These are phyloP conservation scores for Anoura caudifer DNA, from an alignment of 2,113 vertebrate genomes.

Conservation along the genomic window DNA sequence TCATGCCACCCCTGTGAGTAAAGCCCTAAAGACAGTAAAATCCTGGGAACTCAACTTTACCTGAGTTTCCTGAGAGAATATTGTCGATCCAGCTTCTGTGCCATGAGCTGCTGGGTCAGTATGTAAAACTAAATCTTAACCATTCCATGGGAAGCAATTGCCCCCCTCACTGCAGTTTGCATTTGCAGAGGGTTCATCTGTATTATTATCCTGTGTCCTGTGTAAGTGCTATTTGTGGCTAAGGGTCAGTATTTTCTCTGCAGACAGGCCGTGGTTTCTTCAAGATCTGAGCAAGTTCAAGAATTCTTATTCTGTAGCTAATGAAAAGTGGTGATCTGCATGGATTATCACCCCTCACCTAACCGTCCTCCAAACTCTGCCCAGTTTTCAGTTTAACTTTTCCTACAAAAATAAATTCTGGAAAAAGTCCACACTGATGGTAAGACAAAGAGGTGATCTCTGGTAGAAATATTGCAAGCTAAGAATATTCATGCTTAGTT, in stretches of 20 bases:
- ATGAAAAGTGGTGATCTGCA: neutral
- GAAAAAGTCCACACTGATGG: neutral
- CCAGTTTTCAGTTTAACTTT: neutral
- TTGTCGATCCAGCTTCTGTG: neutral
- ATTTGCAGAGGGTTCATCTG: neutral
- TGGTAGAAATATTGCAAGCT: neutral
- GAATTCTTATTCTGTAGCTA: neutral
- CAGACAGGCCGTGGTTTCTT: neutral
- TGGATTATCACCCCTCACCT: neutral
- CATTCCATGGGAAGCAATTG: neutral
- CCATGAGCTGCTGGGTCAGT: neutral
- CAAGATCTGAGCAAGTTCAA: neutral
- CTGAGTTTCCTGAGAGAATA: neutral
- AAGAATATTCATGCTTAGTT: neutral
- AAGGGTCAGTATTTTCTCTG: neutral
- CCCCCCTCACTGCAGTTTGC: neutral
- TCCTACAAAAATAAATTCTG: neutral
- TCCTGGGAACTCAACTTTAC: neutral
- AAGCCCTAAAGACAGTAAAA: neutral
- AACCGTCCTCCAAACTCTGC: neutral
- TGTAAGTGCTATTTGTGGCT: constrained; percentile 64
- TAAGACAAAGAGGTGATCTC: neutral
- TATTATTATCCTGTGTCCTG: neutral
- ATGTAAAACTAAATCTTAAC: neutral
- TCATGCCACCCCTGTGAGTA: neutral